phyloP scores from a whole-genome alignment of 2,113 vertebrate species.

The Cephalopterus ornatus region DNA sequence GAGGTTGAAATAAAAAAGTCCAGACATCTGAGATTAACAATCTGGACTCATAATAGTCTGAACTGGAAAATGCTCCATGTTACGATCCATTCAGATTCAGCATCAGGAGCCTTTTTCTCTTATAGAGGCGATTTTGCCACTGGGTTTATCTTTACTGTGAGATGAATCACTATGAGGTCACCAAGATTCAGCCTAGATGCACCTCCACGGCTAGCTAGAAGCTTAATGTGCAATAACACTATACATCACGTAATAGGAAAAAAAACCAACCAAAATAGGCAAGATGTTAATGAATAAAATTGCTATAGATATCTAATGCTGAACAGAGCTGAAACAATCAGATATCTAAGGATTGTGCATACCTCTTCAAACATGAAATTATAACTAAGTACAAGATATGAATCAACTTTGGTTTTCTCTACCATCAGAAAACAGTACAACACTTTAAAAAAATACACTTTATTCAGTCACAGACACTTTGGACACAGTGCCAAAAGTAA shows the following conservation, averaged over 20 bases:
- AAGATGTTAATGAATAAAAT: background rate
- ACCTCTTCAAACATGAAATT: background rate
- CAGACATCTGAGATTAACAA: background rate
- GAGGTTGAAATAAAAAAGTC: background rate
- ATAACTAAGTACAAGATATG: background rate
- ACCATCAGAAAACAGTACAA: background rate
- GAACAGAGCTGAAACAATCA: background rate
- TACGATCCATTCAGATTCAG: background rate
- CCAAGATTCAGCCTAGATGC: background rate
- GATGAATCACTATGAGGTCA: slow-evolving; percentile 16
- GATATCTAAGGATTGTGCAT: background rate
- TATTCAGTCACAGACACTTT: background rate
- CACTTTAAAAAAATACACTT: background rate
- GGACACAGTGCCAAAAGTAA: background rate
- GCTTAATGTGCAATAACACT: background rate
- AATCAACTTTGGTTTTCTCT: background rate
- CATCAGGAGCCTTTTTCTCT: background rate
- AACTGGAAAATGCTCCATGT: background rate
- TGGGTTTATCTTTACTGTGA: background rate
- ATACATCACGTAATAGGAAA: background rate
- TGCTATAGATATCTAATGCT: background rate
- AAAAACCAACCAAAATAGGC: background rate
- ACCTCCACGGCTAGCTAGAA: background rate
- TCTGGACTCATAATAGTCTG: background rate
- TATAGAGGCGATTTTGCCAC: background rate